Evolutionary conservation across 2,113 vertebrate genomes (phyloP).

Genomic region (Eptesicus fuscus): DNA sequence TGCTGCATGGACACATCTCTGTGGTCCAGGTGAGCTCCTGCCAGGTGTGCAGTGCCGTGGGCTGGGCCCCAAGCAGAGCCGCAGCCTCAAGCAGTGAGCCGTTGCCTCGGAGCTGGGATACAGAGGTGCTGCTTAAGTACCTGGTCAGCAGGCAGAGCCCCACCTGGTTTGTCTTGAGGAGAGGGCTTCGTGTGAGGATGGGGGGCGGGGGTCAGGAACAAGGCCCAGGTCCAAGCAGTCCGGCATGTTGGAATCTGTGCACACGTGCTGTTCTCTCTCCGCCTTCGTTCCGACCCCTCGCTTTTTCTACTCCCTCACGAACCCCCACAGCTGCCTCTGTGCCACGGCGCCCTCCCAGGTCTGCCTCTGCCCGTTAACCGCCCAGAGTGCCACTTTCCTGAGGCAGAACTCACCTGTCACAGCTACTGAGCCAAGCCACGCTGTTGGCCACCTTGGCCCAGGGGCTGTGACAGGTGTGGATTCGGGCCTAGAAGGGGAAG

Average conservation of each 20-base stretch:
- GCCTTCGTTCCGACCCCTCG: background rate
- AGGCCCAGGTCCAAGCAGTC: background rate
- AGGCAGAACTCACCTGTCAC: background rate
- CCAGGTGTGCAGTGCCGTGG: fast-evolving
- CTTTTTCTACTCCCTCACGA: background rate
- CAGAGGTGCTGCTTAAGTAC: background rate
- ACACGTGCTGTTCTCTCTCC: background rate
- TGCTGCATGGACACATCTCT: conserved; percentile 95
- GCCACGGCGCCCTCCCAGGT: background rate
- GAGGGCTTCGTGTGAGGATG: background rate
- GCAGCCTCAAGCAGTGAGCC: background rate
- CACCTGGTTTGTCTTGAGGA: background rate
- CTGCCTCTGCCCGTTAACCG: background rate
- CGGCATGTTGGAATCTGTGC: background rate
- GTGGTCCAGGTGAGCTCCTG: conserved; percentile 92
- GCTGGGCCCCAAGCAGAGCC: background rate
- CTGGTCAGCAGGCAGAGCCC: background rate
- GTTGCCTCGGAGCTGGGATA: background rate
- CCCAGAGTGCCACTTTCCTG: background rate
- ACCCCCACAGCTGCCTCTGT: background rate
- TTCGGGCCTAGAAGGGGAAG: background rate
- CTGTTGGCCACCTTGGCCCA: background rate
- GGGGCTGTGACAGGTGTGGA: background rate
- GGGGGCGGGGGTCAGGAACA: background rate
- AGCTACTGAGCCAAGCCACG: background rate